Conservation (phyloP, 2,888 invertebrate genomes). For the Agrochola macilenta region DNA sequence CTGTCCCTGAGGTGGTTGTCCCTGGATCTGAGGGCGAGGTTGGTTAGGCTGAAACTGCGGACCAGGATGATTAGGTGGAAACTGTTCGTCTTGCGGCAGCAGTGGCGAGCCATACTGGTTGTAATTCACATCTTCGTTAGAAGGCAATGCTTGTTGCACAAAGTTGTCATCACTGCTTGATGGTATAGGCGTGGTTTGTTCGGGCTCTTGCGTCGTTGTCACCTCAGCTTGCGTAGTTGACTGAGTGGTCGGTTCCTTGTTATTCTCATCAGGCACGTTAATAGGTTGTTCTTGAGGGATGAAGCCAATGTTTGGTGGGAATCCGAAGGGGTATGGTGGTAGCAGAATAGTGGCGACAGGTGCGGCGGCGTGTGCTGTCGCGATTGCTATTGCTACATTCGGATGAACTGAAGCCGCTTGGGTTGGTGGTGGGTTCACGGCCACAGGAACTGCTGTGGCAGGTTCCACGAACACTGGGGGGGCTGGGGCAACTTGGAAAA, state of each 20-base stretch:
- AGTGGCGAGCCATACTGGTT: slow-evolving; percentile 75
- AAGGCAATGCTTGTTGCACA: slow-evolving; percentile 80
- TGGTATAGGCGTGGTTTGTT: slow-evolving; percentile 79
- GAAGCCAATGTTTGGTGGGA: slow-evolving; percentile 81
- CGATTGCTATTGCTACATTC: slow-evolving; percentile 85
- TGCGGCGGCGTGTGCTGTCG: slow-evolving; percentile 86
- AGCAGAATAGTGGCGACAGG: slow-evolving; percentile 86
- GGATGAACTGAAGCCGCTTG: slow-evolving; percentile 75
- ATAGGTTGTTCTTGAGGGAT: slow-evolving; percentile 76
- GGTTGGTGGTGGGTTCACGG: slow-evolving; percentile 60
- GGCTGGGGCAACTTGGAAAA: slow-evolving; percentile 69
- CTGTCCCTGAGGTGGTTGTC: slow-evolving; percentile 31
- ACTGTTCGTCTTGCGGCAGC: slow-evolving; percentile 38
- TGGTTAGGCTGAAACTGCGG: slow-evolving; percentile 55
- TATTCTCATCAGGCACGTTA: slow-evolving; percentile 73
- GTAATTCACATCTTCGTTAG: slow-evolving; percentile 81
- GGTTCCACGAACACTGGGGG: slow-evolving; percentile 65
- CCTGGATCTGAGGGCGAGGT: slow-evolving; percentile 50
- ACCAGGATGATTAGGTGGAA: slow-evolving; percentile 52
- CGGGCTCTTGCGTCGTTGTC: slow-evolving; percentile 75
- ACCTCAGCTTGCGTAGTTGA: slow-evolving; percentile 74
- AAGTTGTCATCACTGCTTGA: slow-evolving; percentile 82
- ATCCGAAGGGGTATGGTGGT: slow-evolving; percentile 86
- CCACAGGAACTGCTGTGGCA: slow-evolving; percentile 55
- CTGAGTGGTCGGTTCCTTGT: slow-evolving; percentile 78